Evolutionary conservation across 2,888 invertebrate genomes (phyloP).

Genomic region (Smittia aterrima): DNA sequence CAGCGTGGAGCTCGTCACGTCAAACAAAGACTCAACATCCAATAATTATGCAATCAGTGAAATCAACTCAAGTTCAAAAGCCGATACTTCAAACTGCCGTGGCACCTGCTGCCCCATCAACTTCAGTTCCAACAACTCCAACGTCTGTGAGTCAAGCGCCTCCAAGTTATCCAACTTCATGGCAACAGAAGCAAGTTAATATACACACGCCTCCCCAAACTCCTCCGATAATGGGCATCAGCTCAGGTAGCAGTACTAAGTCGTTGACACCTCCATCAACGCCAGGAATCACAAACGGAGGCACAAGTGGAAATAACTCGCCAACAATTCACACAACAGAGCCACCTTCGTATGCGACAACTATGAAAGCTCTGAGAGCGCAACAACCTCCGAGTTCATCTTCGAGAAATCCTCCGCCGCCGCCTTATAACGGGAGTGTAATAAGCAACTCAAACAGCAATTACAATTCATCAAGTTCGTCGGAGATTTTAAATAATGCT

Average conservation of each 20-base stretch:
- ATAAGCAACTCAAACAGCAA: conserved; percentile 45
- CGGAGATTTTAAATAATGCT: conserved; percentile 26
- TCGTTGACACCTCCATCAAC: conserved; percentile 46
- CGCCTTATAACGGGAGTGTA: conserved; percentile 51
- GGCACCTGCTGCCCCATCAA: conserved; percentile 78
- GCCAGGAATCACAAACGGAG: conserved; percentile 46
- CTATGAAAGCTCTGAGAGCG: conserved; percentile 70
- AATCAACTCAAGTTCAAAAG: conserved; percentile 93
- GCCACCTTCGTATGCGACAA: conserved; percentile 88
- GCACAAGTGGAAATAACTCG: conserved; percentile 40
- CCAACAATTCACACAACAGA: conserved; percentile 63
- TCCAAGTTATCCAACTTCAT: conserved; percentile 78
- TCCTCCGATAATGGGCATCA: conserved; percentile 57
- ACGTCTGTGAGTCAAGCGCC: conserved; percentile 63
- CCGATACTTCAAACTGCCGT: conserved; percentile 93
- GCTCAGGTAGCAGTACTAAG: conserved; percentile 51
- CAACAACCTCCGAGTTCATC: conserved; percentile 58
- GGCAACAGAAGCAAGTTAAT: conserved; percentile 68
- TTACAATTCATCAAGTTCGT: conserved; percentile 47
- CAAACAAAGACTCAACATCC: conserved; percentile 89
- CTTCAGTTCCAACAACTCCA: conserved; percentile 57
- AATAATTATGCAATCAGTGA: conserved; percentile 95
- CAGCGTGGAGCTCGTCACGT: conserved; percentile 59
- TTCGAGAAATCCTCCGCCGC: conserved; percentile 59
- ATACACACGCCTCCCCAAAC: conserved; percentile 57